Percentiles rank a stretch among this genome's conserved stretches.
phyloP scores from a whole-genome alignment of 2,113 vertebrate species.

The Collichthys lucidus region DNA sequence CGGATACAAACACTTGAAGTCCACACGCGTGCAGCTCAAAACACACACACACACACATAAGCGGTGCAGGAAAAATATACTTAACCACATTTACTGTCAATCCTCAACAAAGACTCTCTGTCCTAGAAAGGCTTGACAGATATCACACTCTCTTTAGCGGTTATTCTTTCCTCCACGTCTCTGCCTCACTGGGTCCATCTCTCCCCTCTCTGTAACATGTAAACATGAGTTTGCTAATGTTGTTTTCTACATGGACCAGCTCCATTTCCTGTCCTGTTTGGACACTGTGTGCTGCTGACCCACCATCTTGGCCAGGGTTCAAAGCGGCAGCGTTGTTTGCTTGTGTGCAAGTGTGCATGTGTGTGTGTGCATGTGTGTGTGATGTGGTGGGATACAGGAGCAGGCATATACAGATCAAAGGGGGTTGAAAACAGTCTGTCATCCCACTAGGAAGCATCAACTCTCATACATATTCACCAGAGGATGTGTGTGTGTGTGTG shows the following conservation, averaged over 20 bases:
- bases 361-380: constrained; percentile 28
- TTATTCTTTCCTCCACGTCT: not conserved
- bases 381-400: constrained; percentile 16
- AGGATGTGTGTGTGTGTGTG: constrained; percentile 11
- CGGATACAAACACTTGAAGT: constrained; percentile 40
- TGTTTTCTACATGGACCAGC: constrained; percentile 19
- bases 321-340: constrained; percentile 67
- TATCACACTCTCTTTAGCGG: constrained; percentile 39
- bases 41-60: constrained; percentile 13
- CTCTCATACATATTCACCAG: constrained; percentile 70
- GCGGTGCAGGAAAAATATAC: constrained; percentile 46
- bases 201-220: not conserved
- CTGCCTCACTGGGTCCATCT: constrained; percentile 1
- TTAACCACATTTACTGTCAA: constrained; percentile 62
- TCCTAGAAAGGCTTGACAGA: constrained; percentile 43
- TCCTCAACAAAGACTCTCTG: constrained; percentile 37
- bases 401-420: constrained; percentile 70
- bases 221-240: constrained; percentile 42
- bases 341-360: constrained; percentile 23
- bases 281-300: constrained; percentile 42
- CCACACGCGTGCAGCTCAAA: constrained; percentile 1
- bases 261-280: constrained; percentile 59
- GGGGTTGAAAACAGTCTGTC: constrained; percentile 66
- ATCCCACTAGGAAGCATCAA: constrained; percentile 62
- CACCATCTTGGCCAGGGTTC: constrained; percentile 67